Conservation (phyloP, 2,113 vertebrate genomes). For the Tachysurus vachellii region DNA sequence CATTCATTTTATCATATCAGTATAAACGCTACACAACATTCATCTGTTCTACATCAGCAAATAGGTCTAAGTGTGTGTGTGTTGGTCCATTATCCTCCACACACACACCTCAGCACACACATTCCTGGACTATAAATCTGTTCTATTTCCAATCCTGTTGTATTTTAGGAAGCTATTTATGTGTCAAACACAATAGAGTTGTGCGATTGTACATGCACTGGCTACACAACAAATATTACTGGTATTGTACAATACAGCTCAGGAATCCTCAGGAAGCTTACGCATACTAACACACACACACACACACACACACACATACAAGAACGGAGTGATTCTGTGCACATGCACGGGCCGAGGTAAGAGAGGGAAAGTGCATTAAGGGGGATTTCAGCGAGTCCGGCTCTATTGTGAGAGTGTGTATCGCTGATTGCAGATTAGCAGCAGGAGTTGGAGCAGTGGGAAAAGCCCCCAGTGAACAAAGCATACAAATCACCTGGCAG, state of each 20-base stretch:
- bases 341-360: not conserved
- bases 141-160: conserved; percentile 4
- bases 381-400: conserved; percentile 1
- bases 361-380: not conserved
- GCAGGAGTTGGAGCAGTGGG: conserved; percentile 22
- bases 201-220: not conserved
- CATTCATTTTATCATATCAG: not conserved
- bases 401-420: conserved; percentile 20
- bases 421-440: conserved; percentile 32
- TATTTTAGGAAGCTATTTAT: conserved; percentile 29
- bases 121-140: conserved; percentile 30
- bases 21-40: not conserved
- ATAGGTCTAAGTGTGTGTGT: not conserved
- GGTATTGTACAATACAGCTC: conserved; percentile 26
- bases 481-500: conserved; percentile 29
- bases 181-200: conserved; percentile 34
- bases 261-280: conserved; percentile 13
- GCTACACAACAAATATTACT: conserved; percentile 16
- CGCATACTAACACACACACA: not conserved
- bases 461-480: conserved; percentile 40
- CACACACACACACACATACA: no score
- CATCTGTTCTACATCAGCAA: conserved; percentile 1
- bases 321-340: not conserved
- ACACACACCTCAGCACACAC: not conserved
- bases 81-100: no score